These are phyloP conservation scores for Agonopterix heracliana DNA, from an alignment of 2,888 invertebrate genomes.

Conservation along the genomic window DNA sequence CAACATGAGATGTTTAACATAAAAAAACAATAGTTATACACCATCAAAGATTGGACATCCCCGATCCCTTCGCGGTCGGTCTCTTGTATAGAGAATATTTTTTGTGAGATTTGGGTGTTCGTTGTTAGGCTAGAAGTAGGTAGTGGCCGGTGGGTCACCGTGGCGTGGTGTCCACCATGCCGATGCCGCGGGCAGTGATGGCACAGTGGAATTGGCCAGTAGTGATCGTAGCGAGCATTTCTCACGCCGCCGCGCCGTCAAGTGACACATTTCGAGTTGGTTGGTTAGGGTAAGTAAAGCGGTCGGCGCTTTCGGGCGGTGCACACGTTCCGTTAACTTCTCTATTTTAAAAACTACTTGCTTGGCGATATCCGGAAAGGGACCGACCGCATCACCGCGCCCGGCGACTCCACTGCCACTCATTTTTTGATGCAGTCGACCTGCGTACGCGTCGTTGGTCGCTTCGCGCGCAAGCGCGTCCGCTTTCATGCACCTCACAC, in stretches of 20 bases:
- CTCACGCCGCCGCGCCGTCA: slow-evolving; percentile 34
- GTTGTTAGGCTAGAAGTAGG: slow-evolving; percentile 12
- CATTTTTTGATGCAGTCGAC: slow-evolving; percentile 69
- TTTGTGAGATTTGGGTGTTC: slow-evolving; percentile 26
- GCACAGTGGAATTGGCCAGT: background rate
- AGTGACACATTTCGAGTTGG: slow-evolving; percentile 66
- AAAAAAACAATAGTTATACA: slow-evolving; percentile 8
- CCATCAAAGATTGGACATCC: slow-evolving; percentile 31
- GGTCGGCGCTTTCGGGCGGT: slow-evolving; percentile 69
- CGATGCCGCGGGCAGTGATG: background rate
- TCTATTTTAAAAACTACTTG: slow-evolving; percentile 73
- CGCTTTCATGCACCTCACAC: slow-evolving; percentile 52
- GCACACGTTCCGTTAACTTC: slow-evolving; percentile 73
- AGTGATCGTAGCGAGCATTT: background rate
- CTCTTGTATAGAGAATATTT: slow-evolving; percentile 35
- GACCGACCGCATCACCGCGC: slow-evolving; percentile 60
- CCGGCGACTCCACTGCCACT: slow-evolving; percentile 47
- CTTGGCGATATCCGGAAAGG: slow-evolving; percentile 72
- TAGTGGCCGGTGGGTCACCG: slow-evolving; percentile 34
- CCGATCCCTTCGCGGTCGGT: slow-evolving; percentile 30
- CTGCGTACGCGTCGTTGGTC: slow-evolving; percentile 68
- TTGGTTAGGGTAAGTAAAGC: slow-evolving; percentile 65
- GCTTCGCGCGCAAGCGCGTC: slow-evolving; percentile 66
- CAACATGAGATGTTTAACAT: background rate
- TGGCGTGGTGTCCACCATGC: slow-evolving; percentile 18